phyloP scores from a whole-genome alignment of 2,113 vertebrate genomes.

The Planiliza haematocheilus region DNA sequence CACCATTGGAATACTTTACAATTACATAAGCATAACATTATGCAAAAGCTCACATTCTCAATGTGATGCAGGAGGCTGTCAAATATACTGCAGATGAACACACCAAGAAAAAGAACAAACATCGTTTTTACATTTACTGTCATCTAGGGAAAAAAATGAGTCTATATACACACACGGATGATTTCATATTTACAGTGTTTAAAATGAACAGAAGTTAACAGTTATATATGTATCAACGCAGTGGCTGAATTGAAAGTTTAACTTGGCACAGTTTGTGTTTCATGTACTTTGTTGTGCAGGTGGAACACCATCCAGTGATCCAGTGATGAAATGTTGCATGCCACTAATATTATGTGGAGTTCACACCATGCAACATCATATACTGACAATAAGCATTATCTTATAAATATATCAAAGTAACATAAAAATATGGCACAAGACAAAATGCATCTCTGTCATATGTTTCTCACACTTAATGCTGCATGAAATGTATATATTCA shows the following conservation, averaged over 20 bases:
- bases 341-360: conserved; percentile 37
- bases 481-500: conserved; percentile 65
- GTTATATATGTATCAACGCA: conserved; percentile 9
- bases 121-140: conserved; percentile 38
- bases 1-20: conserved; percentile 48
- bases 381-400: conserved; percentile 36
- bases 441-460: conserved; percentile 52
- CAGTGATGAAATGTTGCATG: conserved; percentile 51
- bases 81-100: conserved; percentile 43
- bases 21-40: conserved; percentile 44
- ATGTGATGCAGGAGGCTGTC: conserved; percentile 59
- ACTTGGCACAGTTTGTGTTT: conserved; percentile 24
- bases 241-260: conserved; percentile 27
- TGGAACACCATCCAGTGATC: conserved; percentile 22
- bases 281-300: conserved; percentile 23
- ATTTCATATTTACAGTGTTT: conserved; percentile 68
- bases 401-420: conserved; percentile 43
- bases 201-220: conserved; percentile 26
- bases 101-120: conserved; percentile 56
- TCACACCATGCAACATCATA: conserved; percentile 65
- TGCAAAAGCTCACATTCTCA: conserved; percentile 69
- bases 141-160: conserved; percentile 64
- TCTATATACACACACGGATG: conserved; percentile 56
- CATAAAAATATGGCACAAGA: conserved; percentile 63
- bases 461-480: conserved; percentile 53